Base-by-base conservation (phyloP, 2,113 vertebrate species). In the Erythrolamprus reginae region DNA sequence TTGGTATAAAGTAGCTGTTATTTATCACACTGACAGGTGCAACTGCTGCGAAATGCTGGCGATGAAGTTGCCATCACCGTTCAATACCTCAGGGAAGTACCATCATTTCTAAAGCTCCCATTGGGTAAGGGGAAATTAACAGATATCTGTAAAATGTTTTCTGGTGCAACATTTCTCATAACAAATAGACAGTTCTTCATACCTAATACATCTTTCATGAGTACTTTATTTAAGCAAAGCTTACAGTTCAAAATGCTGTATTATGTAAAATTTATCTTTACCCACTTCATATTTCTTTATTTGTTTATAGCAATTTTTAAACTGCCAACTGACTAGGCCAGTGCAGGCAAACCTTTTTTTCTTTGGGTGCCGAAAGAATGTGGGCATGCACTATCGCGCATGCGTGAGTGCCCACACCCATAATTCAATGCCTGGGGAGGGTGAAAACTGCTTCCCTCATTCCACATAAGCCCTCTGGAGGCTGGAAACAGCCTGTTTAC, bases 81-180 rank as follows among this genome's bases (percentile, higher is more conserved):
- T 93, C 97, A 98, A 94, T 99, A 99, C 96, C 98, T 99, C 96
- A 98, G 98, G 97, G 98, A 99, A 94, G 98, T 98, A 47, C 98
- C 99, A 89, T 98, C 98, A 48, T 99, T 99, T 96, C 97, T 99
- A 90, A 99, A 98, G 96, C 98, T 99, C 94, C 98, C 98, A 56
- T 95, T 98, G 95, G 98, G 99, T 99, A 97, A 98, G 98, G 94
- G 47, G 88, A 86, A 95, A 94, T 93, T 85, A 93, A 90, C 0
- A 3, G 82, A 87, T 24, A 42, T 47, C 2, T 47, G 28, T 91
- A 90, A 86, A 93, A 91, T 92, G 56, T 88, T 95, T 93, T 90
- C 85, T 82, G 92, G 38, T 48, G 28, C 21, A 23, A 17, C 77
- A 61, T 91, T 82, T 93, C 83, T 93, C 4, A 21, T 83, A 42